Evolutionary conservation across 2,888 invertebrate genomes (phyloP), one percentile per base, ranked within the genome.

Genomic region (Cybosia mesomella): DNA sequence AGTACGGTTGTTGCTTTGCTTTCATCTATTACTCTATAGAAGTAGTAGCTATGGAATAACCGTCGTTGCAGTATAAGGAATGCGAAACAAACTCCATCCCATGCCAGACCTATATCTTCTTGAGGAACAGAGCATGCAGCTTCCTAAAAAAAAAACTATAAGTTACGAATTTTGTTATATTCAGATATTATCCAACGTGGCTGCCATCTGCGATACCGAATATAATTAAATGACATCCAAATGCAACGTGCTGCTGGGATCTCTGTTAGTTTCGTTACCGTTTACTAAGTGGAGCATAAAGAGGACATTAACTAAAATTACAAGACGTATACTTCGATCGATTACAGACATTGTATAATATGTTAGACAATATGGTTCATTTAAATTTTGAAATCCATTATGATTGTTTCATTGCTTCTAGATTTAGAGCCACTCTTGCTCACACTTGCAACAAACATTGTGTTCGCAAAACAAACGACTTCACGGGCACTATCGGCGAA

Each of bases 1-100:
- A 99, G 95, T 73, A 98, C 97, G 34, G 98, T 98, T 88, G 99
- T 99, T 1, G 99, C 99, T 92, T 98, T 98, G 61, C 99, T 98
- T 89, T 99, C 99, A 86, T 98, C 97, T 49, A 99, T 97, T 75
- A 99, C 98, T 90, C 99, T 98, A 87, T 98, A 98, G 95, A 99
- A 99, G 92, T 99, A 99, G 92, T 98, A 98, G 79, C 98, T 99
- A 84, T 97, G 97, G 94, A 99, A 99, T 66, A 99, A 96, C 76
- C 99, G 96, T 81, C 98, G 96, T 91, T 99, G 99, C 71, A 99
- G 95, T 66, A 99, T 95, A 11, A 99, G 96, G 89, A 99, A 99
- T 0, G 97, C 97, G 88, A 99, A 99, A 87, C 99, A 99, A 58
- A 99, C 96, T 3, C 98, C 98, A 88, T 99, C 99, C 98, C 99